Percentiles rank a stretch among this genome's conserved stretches.
Evolutionary conservation across 1,140 invertebrate species (phyloP).

Genomic region (Metaphire vulgaris): DNA sequence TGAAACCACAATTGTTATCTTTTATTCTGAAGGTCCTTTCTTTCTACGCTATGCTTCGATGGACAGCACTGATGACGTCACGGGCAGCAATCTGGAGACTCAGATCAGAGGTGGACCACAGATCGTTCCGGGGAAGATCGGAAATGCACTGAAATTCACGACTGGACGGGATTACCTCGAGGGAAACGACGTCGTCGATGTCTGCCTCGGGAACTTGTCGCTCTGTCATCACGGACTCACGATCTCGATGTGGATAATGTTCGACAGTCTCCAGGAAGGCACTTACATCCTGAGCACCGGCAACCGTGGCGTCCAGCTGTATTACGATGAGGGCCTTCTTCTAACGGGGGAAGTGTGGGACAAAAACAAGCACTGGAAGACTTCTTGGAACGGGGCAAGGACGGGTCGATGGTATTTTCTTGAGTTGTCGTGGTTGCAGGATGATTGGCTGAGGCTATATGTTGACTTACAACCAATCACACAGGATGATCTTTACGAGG

Average conservation of each 20-base stretch:
- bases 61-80: constrained; percentile 36
- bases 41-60: constrained; percentile 41
- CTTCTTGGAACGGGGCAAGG: not conserved
- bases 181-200: constrained; percentile 35
- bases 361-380: constrained; percentile 22
- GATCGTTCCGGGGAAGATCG: constrained; percentile 36
- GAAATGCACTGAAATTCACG: constrained; percentile 35
- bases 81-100: constrained; percentile 23
- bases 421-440: constrained; percentile 47
- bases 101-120: constrained; percentile 33
- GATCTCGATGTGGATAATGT: constrained; percentile 42
- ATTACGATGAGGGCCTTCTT: constrained; percentile 33
- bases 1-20: constrained; percentile 23
- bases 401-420: constrained; percentile 43
- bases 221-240: constrained; percentile 42
- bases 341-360: constrained; percentile 34
- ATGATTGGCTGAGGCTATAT: constrained; percentile 44
- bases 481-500: constrained; percentile 1
- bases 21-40: constrained; percentile 35
- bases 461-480: constrained; percentile 37
- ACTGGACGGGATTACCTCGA: constrained; percentile 40
- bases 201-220: constrained; percentile 40
- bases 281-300: constrained; percentile 33
- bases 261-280: constrained; percentile 33
- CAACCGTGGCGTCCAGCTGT: constrained; percentile 36